Evolutionary conservation across 2,888 invertebrate species (phyloP).

Genomic region (Tipula unca): DNA sequence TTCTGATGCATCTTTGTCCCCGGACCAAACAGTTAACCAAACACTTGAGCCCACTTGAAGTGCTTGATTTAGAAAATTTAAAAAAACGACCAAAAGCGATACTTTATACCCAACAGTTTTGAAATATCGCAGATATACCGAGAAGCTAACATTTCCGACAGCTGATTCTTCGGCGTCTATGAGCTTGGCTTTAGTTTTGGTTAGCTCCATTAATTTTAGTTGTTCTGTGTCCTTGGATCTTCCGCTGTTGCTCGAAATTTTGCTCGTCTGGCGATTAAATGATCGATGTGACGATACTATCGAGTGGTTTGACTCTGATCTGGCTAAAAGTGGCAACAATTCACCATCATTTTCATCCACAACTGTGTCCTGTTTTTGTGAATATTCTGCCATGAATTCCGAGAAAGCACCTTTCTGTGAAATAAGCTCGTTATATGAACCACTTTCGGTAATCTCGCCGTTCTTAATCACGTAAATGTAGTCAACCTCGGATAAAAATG

Average conservation of each 20-base stretch:
- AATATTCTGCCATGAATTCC: conserved; percentile 32
- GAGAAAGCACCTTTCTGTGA: conserved; percentile 36
- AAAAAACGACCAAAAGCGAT: neutral
- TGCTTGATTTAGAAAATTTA: conserved; percentile 18
- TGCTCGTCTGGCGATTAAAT: neutral
- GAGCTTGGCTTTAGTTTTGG: conserved; percentile 31
- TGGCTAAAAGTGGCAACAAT: neutral
- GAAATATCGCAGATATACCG: conserved; percentile 23
- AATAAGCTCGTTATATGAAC: conserved; percentile 39
- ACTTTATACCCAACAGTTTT: conserved; percentile 20
- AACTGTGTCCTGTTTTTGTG: conserved; percentile 23
- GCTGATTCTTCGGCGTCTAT: conserved; percentile 46
- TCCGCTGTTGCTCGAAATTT: neutral
- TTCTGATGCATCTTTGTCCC: conserved; percentile 24
- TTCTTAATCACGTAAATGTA: conserved; percentile 47
- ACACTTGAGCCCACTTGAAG: conserved; percentile 20
- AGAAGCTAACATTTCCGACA: conserved; percentile 31
- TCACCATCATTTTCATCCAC: neutral
- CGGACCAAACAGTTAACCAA: conserved; percentile 29
- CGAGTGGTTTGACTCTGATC: neutral
- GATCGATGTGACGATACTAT: neutral
- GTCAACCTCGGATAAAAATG: conserved; percentile 48
- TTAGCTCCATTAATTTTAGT: conserved; percentile 24
- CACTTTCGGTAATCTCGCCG: conserved; percentile 47
- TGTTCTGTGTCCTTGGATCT: neutral